Percentiles rank a stretch among this genome's conserved stretches.
phyloP scores from a whole-genome alignment of 2,888 invertebrate species.

The Nycteola revayana region DNA sequence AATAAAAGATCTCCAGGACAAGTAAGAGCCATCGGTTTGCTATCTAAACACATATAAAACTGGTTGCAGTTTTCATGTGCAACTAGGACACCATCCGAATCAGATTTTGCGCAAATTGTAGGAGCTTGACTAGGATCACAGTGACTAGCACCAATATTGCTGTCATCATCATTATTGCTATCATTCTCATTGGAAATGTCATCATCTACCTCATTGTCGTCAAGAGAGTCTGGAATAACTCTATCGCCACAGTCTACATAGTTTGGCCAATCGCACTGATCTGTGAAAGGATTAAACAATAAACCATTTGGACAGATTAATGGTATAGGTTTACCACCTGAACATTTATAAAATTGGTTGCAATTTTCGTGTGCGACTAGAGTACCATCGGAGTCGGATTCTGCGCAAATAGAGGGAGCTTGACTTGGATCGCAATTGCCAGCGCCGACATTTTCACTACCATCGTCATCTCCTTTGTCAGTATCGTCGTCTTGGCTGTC shows the following conservation, averaged over 20 bases:
- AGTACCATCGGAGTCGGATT: conserved; percentile 27
- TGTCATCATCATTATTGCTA: conserved; percentile 3
- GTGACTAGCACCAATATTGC: conserved; percentile 21
- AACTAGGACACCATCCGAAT: conserved; percentile 35
- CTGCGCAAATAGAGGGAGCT: conserved; percentile 27
- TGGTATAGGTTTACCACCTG: conserved; percentile 27
- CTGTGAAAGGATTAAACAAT: conserved; percentile 31
- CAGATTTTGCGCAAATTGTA: conserved; percentile 29
- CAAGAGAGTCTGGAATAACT: conserved; percentile 12
- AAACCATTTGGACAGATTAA: conserved; percentile 20
- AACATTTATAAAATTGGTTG: conserved; percentile 37
- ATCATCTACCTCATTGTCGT: conserved; percentile 3
- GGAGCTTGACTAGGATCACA: conserved; percentile 37
- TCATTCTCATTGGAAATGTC: neutral
- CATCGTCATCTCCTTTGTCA: conserved; percentile 9
- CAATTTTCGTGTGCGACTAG: conserved; percentile 42
- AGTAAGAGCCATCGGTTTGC: conserved; percentile 26
- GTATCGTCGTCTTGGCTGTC: conserved; percentile 3
- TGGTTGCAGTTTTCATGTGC: conserved; percentile 44
- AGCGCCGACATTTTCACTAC: conserved; percentile 35
- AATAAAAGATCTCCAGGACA: conserved; percentile 36
- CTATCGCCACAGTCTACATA: conserved; percentile 38
- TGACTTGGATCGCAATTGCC: conserved; percentile 32
- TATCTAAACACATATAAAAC: conserved; percentile 39
- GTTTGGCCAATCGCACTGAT: conserved; percentile 34